phyloP scores from a whole-genome alignment of 2,113 vertebrate species.

The Sinosuthora webbiana region DNA sequence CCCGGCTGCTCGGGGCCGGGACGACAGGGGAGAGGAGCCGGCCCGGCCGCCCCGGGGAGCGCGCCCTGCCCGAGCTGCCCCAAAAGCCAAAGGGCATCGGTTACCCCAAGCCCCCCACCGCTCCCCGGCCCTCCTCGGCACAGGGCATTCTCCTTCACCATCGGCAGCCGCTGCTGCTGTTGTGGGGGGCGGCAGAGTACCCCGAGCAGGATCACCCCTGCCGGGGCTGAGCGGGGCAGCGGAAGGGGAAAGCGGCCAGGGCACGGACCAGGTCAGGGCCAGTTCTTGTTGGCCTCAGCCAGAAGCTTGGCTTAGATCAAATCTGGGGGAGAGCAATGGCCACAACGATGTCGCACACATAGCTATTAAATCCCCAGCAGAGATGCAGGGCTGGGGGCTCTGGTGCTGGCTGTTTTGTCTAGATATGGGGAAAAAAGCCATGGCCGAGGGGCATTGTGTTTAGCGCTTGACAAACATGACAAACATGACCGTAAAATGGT shows the following conservation, averaged over 20 bases:
- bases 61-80: not conserved
- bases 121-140: not conserved
- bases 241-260: not conserved
- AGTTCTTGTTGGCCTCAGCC: not conserved
- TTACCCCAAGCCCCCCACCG: accelerated
- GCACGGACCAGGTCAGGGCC: not conserved
- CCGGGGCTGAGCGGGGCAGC: not conserved
- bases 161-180: not conserved
- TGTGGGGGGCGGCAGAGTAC: not conserved
- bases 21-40: not conserved
- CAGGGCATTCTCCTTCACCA: not conserved
- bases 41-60: not conserved
- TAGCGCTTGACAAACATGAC: not conserved
- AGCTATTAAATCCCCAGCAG: not conserved
- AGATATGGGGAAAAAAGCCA: accelerated
- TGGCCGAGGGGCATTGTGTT: not conserved
- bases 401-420: not conserved
- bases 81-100: not conserved
- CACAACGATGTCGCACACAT: not conserved
- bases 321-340: not conserved
- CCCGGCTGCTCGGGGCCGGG: not conserved
- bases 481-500: not conserved
- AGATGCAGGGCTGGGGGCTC: not conserved
- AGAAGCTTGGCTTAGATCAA: not conserved
- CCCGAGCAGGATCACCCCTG: not conserved